These are phyloP conservation scores for Anarrhichthys ocellatus DNA, from an alignment of 2,113 vertebrate species.

Conservation along the genomic window DNA sequence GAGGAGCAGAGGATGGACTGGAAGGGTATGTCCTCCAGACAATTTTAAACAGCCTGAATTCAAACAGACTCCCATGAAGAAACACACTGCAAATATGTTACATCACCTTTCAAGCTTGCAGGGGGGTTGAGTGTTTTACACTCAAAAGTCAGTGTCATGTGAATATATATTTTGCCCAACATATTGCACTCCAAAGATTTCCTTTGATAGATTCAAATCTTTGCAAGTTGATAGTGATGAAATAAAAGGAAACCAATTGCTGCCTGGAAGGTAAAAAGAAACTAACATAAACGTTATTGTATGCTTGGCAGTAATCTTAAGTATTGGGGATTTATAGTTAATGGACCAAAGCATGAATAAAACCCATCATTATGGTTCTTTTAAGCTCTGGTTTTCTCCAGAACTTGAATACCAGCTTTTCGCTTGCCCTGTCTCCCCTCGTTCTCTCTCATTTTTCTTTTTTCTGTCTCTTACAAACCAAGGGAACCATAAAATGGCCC, in stretches of 20 bases:
- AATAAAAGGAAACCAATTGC: slow-evolving; percentile 13
- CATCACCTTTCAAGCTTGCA: background rate
- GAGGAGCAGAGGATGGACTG: too few species aligned
- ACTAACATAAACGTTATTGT: background rate
- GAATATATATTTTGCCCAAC: slow-evolving; percentile 5
- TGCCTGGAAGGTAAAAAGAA: slow-evolving; percentile 19
- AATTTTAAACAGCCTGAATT: background rate
- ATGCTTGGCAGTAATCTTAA: slow-evolving; percentile 9
- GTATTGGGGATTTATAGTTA: slow-evolving; percentile 19
- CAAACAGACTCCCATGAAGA: background rate
- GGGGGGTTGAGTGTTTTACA: background rate
- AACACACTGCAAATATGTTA: background rate
- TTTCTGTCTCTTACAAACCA: slow-evolving; percentile 33
- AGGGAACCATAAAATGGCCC: slow-evolving; percentile 44
- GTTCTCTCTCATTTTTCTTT: slow-evolving; percentile 8
- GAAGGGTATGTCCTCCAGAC: too few species aligned
- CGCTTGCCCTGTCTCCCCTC: background rate
- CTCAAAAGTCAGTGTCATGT: background rate
- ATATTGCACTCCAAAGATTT: slow-evolving; percentile 19
- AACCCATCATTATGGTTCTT: slow-evolving; percentile 7
- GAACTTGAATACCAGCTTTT: slow-evolving; percentile 3
- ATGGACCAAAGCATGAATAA: slow-evolving; percentile 23
- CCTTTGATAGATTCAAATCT: slow-evolving; percentile 5
- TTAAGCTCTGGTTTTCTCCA: slow-evolving; percentile 19
- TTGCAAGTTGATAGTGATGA: slow-evolving; percentile 7